Conservation (phyloP, 1,140 invertebrate genomes). For the Listronotus bonariensis region DNA sequence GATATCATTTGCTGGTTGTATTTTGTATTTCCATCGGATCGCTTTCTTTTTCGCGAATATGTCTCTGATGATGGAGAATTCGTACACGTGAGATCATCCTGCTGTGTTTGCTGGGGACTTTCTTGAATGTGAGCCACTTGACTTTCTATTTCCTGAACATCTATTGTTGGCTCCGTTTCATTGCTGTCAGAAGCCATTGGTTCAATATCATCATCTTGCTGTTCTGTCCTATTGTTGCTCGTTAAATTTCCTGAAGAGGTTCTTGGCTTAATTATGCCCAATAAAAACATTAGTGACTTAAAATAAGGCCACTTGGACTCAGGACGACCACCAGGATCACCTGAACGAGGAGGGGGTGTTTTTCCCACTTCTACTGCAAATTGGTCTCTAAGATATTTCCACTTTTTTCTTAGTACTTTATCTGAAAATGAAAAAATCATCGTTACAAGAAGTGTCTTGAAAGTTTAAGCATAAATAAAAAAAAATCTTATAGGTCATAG, state of each 20-base stretch:
- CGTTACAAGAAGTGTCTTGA: no score
- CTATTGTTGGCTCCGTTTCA: background rate
- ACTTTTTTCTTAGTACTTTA: no score
- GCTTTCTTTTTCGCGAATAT: background rate
- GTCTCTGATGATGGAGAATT: conserved; percentile 2
- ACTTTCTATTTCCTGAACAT: background rate
- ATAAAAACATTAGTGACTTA: conserved; percentile 4
- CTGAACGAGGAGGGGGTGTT: no score
- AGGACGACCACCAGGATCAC: background rate
- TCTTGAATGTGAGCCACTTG: background rate
- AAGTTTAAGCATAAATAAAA: no score
- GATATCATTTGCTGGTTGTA: conserved; percentile 1
- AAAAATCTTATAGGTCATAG: no score
- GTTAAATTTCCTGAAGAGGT: conserved; percentile 1
- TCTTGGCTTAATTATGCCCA: background rate
- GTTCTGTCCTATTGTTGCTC: background rate
- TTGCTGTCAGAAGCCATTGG: conserved; percentile 1
- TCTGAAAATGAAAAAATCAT: no score
- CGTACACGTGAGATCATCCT: background rate
- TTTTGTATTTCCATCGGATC: background rate
- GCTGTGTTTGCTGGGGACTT: background rate
- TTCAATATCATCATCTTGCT: background rate
- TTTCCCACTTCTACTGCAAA: no score
- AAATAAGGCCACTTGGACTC: conserved; percentile 3
- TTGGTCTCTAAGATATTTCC: no score